Percentiles rank a stretch among this genome's conserved stretches.
Conservation (phyloP, 2,888 invertebrate species). For the Agrenia bidenticulata region DNA sequence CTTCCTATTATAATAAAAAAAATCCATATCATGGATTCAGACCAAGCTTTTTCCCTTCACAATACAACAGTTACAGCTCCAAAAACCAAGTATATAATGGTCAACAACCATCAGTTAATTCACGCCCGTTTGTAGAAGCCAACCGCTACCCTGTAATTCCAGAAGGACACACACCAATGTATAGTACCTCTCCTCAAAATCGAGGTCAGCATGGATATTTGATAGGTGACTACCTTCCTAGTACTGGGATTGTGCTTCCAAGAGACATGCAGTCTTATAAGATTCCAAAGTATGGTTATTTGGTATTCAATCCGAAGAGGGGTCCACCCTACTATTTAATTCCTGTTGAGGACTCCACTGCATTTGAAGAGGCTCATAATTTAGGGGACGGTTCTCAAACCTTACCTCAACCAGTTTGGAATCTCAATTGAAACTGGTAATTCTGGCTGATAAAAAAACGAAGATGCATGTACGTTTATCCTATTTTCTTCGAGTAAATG, state of each 20-base stretch:
- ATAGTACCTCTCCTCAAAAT: too few relatives aligned
- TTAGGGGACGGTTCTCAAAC: background rate
- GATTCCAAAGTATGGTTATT: constrained; percentile 34
- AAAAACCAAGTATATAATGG: too few relatives aligned
- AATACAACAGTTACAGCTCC: too few relatives aligned
- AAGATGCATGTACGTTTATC: too few relatives aligned
- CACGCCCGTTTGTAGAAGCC: too few relatives aligned
- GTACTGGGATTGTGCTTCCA: constrained; percentile 10
- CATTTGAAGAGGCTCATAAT: constrained; percentile 9
- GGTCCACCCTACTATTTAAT: constrained; percentile 35
- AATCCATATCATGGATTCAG: background rate
- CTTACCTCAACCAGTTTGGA: background rate
- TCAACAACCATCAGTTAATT: too few relatives aligned
- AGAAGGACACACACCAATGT: too few relatives aligned
- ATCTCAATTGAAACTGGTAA: too few relatives aligned
- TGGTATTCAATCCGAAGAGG: constrained; percentile 34
- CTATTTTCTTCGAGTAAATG: too few relatives aligned
- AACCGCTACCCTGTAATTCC: too few relatives aligned
- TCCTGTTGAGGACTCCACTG: constrained; percentile 25
- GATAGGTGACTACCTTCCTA: background rate
- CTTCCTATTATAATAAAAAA: background rate
- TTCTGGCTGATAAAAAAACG: too few relatives aligned
- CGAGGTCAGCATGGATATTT: too few relatives aligned
- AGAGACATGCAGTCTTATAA: constrained; percentile 12
- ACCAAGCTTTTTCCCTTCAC: background rate